Conservation (phyloP, 1,140 invertebrate genomes). For the Linepithema humile region DNA sequence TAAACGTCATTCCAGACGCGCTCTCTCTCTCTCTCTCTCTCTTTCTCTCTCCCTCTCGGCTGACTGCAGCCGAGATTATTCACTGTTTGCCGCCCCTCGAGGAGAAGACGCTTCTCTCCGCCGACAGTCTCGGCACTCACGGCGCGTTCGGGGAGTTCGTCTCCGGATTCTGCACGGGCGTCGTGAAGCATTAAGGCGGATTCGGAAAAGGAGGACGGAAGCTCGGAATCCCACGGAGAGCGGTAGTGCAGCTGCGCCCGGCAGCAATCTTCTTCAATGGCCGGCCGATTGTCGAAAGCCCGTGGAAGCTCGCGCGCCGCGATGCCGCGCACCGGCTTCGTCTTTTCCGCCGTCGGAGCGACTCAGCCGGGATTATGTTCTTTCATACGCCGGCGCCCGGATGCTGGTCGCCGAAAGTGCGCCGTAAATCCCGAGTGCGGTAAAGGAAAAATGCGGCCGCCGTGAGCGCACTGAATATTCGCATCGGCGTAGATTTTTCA, state of each 20-base stretch:
- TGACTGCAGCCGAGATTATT: conserved; percentile 42
- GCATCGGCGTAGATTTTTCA: conserved; percentile 46
- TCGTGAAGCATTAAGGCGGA: conserved; percentile 36
- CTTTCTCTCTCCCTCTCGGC: no score
- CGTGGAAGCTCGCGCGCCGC: conserved; percentile 21
- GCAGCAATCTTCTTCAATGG: conserved; percentile 27
- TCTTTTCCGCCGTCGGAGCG: neutral
- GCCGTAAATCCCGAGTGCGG: conserved; percentile 31
- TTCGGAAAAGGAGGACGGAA: conserved; percentile 8
- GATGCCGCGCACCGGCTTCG: neutral
- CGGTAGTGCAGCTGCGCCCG: neutral
- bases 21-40: no score
- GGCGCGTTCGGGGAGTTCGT: conserved; percentile 50
- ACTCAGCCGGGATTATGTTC: conserved; percentile 44
- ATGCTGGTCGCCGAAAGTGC: conserved; percentile 50
- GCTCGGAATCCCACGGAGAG: neutral
- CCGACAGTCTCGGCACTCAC: conserved; percentile 42
- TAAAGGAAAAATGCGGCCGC: conserved; percentile 44
- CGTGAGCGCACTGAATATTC: conserved; percentile 47
- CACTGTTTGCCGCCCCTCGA: conserved; percentile 14
- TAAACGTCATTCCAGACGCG: conserved; percentile 27
- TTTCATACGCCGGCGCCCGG: neutral
- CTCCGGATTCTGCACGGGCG: conserved; percentile 29
- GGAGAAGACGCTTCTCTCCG: neutral
- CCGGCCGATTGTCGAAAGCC: conserved; percentile 29